Percentiles rank a stretch among this genome's conserved stretches.
These are phyloP conservation scores for Pachyuromys duprasi DNA, from an alignment of 2,797 vertebrate species.

Conservation along the genomic window DNA sequence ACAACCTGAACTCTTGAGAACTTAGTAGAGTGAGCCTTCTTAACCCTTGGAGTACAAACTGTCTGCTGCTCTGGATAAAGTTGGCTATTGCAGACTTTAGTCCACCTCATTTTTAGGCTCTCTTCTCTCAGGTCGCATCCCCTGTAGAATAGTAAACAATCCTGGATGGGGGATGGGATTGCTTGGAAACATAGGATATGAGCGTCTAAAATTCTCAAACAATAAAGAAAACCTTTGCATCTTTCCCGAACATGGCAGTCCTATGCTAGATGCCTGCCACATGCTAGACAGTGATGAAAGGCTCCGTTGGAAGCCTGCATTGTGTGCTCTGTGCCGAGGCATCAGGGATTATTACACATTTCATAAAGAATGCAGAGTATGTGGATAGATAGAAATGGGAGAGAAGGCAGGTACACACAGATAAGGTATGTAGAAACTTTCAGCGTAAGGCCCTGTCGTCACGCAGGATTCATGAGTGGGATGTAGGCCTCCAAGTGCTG, in stretches of 20 bases:
- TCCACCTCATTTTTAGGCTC: neutral
- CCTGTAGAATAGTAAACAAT: neutral
- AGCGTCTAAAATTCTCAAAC: neutral
- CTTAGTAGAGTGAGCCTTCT: neutral
- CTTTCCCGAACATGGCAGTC: neutral
- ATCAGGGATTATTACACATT: neutral
- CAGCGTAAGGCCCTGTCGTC: neutral
- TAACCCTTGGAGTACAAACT: neutral
- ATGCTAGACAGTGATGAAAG: neutral
- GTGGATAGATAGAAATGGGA: neutral
- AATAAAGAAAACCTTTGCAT: neutral
- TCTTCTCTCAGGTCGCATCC: neutral
- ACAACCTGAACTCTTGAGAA: neutral
- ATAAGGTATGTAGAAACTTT: neutral
- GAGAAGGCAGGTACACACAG: neutral
- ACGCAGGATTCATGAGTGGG: neutral
- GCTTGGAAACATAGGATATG: too few relatives aligned
- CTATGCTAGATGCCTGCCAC: neutral
- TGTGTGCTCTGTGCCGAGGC: neutral
- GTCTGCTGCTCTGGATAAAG: neutral
- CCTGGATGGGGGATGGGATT: neutral
- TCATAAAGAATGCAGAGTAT: conserved; percentile 6
- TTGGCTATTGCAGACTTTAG: neutral
- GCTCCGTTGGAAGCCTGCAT: neutral
- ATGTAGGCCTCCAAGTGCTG: neutral